Base-by-base conservation (phyloP, 1,140 invertebrate genomes). In the Bradynema listronoti region DNA sequence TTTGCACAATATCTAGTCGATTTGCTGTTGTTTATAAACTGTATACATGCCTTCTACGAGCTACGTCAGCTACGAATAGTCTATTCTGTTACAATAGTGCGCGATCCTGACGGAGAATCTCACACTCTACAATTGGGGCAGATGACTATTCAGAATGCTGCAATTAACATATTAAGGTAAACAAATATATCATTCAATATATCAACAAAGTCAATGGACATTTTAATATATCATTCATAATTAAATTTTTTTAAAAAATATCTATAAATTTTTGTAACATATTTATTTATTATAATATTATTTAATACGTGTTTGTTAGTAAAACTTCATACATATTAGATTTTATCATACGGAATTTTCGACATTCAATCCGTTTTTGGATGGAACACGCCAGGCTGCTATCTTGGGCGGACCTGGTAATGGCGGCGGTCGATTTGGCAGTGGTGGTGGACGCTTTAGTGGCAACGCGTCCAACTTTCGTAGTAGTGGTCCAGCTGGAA, bases 21-120 rank as follows among this genome's bases (percentile, higher is more conserved):
- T 49, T 45, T 64, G 33, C 34, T 73, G 24, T 22, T 69, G 25
- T 59, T 69, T 41, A 54, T 69, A 25, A 60, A 69, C 25, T 55
- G 55, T 49, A 46, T 69, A 43, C 68, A 69, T 61, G 65, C 62
- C 50, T 61, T 65, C 46, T 62, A 58, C 25, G 65, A 72, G 19
- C 50, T 58, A 27, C 69, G 57, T 16, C 53, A 65, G 39, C 42
- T 66, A n/a, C 56, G 47, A 7, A 56, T 58, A 24, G 45, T 56
- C 7, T 69, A 66, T 51, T 54, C 19, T 7, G 53, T 69, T n/a
- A 49, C 47, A 30, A 56, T 69, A 29, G 49, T 57, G 30, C 56
- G 67, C 16, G 70, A 69, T 58, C 67, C 67, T n/a, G 61, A 69
- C 49, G 67, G 67, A 27, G 65, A 73, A 49, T 32, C 19, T n/a